These are phyloP conservation scores for Drosophila mulleri DNA, from an alignment of 2,888 invertebrate species.

Conservation along the genomic window DNA sequence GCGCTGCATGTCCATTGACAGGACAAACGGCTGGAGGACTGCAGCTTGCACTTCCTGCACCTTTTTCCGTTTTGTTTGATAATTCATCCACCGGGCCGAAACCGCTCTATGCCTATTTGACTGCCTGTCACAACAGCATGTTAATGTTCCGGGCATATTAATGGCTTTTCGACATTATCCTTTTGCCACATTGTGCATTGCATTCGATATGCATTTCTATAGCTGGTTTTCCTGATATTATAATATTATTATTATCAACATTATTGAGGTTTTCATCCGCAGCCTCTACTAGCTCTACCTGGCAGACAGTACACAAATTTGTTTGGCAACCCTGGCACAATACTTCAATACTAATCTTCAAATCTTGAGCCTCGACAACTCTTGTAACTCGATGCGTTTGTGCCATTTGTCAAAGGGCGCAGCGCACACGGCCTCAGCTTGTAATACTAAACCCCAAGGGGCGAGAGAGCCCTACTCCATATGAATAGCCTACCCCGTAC, in stretches of 20 bases:
- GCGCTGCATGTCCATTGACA: slow-evolving; percentile 45
- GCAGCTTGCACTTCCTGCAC: slow-evolving; percentile 72
- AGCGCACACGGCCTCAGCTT: slow-evolving; percentile 36
- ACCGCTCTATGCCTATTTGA: slow-evolving; percentile 60
- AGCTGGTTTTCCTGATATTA: slow-evolving; percentile 35
- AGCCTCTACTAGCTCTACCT: slow-evolving; percentile 28
- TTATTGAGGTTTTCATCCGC: slow-evolving; percentile 51
- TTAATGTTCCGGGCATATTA: slow-evolving; percentile 71
- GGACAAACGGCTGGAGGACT: slow-evolving; percentile 33
- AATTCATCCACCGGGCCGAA: slow-evolving; percentile 27
- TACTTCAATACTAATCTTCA: slow-evolving; percentile 40
- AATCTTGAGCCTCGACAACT: slow-evolving; percentile 26
- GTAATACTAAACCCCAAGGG: slow-evolving; percentile 59
- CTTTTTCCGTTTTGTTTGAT: slow-evolving; percentile 16
- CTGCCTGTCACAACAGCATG: slow-evolving; percentile 77
- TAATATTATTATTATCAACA: slow-evolving; percentile 30
- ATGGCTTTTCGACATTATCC: slow-evolving; percentile 78
- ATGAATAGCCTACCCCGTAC: slow-evolving; percentile 19
- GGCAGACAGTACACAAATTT: slow-evolving; percentile 24
- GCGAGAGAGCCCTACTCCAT: slow-evolving; percentile 8
- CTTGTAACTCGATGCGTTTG: slow-evolving; percentile 31
- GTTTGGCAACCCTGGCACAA: slow-evolving; percentile 45
- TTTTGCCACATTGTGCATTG: slow-evolving; percentile 75
- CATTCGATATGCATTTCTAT: slow-evolving; percentile 51
- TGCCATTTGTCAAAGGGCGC: slow-evolving; percentile 66